Conservation (phyloP, 2,888 invertebrate genomes). For the Salticus scenicus region DNA sequence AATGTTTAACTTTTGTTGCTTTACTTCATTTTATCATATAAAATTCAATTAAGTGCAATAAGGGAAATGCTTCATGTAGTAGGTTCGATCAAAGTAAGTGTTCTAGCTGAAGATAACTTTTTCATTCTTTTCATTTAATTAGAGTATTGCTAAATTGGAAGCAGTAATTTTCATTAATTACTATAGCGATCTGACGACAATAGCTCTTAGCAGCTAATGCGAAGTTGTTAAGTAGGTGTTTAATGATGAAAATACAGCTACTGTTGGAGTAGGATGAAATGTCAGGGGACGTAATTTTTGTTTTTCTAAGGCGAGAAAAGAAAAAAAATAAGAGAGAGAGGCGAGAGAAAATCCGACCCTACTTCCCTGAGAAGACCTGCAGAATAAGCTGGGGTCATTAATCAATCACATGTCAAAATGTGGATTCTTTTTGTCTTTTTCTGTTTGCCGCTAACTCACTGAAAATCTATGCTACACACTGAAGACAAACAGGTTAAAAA, state of each 20-base stretch:
- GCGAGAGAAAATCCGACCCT: not conserved
- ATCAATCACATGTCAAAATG: constrained; percentile 11
- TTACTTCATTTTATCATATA: too few species aligned
- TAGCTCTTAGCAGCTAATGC: not conserved
- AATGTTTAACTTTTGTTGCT: too few species aligned
- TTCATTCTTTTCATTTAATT: too few species aligned
- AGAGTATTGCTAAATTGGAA: too few species aligned
- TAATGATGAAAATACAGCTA: not conserved
- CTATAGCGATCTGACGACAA: not conserved
- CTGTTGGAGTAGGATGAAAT: not conserved
- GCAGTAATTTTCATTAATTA: too few species aligned
- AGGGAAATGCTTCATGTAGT: too few species aligned
- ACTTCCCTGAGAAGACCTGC: not conserved
- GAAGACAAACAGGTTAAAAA: not conserved
- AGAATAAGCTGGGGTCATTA: not conserved
- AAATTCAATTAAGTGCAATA: too few species aligned
- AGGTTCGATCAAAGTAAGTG: too few species aligned
- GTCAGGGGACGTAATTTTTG: not conserved
- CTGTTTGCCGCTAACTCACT: not conserved
- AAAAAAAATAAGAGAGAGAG: not conserved
- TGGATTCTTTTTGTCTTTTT: not conserved
- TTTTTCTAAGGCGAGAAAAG: not conserved
- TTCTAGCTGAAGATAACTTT: too few species aligned
- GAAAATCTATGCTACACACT: not conserved
- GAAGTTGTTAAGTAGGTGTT: not conserved